Conservation (phyloP, 2,113 vertebrate species). For the Ctenodactylus gundi region DNA sequence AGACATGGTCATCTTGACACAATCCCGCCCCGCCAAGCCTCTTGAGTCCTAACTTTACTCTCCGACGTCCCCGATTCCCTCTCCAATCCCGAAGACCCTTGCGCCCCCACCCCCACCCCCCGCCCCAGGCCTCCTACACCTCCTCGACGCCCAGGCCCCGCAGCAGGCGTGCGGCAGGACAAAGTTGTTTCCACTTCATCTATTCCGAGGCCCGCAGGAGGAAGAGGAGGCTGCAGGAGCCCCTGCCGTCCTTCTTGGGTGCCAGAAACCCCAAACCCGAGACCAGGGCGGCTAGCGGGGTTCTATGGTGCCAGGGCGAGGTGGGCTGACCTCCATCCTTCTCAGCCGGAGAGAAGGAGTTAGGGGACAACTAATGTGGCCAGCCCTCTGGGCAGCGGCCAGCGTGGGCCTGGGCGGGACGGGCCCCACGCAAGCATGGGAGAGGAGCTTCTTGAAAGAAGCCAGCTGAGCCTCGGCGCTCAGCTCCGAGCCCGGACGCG, state of each 20-base stretch:
- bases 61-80: not conserved
- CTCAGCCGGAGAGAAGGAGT: rapidly evolving
- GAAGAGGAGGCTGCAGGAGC: not conserved
- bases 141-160: not conserved
- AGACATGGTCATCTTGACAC: not conserved
- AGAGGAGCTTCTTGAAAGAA: not conserved
- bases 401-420: not conserved
- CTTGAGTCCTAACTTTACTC: constrained; percentile 25
- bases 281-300: not conserved
- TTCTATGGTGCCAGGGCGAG: not conserved
- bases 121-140: no score
- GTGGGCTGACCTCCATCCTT: not conserved
- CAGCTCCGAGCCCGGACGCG: not conserved
- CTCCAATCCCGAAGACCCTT: not conserved
- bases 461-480: not conserved
- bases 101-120: not conserved
- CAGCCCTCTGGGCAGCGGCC: not conserved
- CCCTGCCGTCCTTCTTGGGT: not conserved
- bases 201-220: not conserved
- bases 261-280: not conserved
- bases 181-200: constrained; percentile 36
- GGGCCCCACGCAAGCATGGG: not conserved
- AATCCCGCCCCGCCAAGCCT: not conserved
- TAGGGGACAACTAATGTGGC: not conserved
- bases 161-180: no score